These are phyloP conservation scores for Drosophila falleni DNA, from an alignment of 2,888 invertebrate genomes.

Conservation along the genomic window DNA sequence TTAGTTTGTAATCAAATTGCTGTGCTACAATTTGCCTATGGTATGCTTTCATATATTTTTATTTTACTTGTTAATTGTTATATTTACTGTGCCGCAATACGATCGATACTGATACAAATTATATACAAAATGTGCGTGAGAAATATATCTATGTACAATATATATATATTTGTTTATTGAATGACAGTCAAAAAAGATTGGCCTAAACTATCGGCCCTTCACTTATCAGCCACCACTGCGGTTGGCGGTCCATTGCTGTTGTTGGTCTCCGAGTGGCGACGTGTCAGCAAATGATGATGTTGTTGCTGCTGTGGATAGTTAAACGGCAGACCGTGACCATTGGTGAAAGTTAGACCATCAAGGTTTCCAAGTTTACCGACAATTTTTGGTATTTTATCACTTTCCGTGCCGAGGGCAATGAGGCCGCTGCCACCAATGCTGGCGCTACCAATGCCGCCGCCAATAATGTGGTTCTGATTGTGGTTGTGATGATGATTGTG, in stretches of 20 bases:
- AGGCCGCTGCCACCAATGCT: conserved; percentile 71
- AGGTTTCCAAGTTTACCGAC: conserved; percentile 85
- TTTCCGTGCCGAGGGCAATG: conserved; percentile 71
- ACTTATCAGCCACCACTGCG: conserved; percentile 62
- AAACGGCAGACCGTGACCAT: conserved; percentile 64
- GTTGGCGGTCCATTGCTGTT: conserved; percentile 65
- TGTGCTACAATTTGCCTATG: conserved; percentile 65
- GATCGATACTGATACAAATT: conserved; percentile 70
- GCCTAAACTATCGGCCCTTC: conserved; percentile 24
- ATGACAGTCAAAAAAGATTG: conserved; percentile 36
- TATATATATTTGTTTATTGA: conserved; percentile 13
- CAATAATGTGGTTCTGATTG: conserved; percentile 51
- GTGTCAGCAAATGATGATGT: conserved; percentile 67
- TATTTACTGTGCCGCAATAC: conserved; percentile 14
- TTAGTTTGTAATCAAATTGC: conserved; percentile 63
- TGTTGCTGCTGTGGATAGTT: conserved; percentile 44
- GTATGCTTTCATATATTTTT: conserved; percentile 56
- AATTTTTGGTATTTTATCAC: conserved; percentile 86
- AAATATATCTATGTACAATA: conserved; percentile 59
- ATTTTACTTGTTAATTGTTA: conserved; percentile 15
- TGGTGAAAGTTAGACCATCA: conserved; percentile 72
- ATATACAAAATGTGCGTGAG: conserved; percentile 61
- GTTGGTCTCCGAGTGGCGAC: conserved; percentile 82
- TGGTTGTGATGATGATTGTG: conserved; percentile 55
- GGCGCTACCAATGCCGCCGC: conserved; percentile 67